Conservation (phyloP, 2,113 vertebrate species). For the Tragelaphus strepsiceros region DNA sequence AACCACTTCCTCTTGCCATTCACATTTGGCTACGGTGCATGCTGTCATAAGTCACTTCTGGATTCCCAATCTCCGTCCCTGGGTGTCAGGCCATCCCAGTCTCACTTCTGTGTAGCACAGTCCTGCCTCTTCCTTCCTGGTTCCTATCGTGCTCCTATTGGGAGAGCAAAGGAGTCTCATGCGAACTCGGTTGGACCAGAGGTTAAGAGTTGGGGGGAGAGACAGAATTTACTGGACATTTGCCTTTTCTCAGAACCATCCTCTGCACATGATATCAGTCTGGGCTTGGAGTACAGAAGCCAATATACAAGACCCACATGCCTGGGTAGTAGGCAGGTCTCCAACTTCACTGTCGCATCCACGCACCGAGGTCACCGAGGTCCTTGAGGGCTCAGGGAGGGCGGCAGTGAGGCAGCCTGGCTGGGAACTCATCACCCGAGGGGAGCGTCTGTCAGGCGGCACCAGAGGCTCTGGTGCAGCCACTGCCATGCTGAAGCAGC, state of each 20-base stretch:
- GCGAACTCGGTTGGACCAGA: not conserved
- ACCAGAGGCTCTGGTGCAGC: not conserved
- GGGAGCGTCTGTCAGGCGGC: not conserved
- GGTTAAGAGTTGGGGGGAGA: not conserved
- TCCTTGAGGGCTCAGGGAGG: not conserved
- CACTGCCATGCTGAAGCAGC: not conserved
- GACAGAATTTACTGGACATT: not conserved
- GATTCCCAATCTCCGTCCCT: not conserved
- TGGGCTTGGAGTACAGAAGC: not conserved
- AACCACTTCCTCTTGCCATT: not conserved
- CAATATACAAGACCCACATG: not conserved
- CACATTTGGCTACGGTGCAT: not conserved
- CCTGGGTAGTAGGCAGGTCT: not conserved
- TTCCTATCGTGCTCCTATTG: not conserved
- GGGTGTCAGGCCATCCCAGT: not conserved
- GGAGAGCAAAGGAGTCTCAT: not conserved
- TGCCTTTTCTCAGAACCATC: not conserved
- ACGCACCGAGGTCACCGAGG: not conserved
- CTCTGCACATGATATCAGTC: not conserved
- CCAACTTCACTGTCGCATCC: not conserved
- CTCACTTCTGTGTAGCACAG: too few species aligned
- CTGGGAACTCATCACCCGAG: rapidly evolving
- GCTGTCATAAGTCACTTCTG: not conserved
- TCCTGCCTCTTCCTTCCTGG: not conserved
- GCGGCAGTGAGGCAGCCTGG: not conserved